These are phyloP conservation scores for Autographa pulchrina DNA, from an alignment of 2,888 invertebrate genomes.

Conservation along the genomic window DNA sequence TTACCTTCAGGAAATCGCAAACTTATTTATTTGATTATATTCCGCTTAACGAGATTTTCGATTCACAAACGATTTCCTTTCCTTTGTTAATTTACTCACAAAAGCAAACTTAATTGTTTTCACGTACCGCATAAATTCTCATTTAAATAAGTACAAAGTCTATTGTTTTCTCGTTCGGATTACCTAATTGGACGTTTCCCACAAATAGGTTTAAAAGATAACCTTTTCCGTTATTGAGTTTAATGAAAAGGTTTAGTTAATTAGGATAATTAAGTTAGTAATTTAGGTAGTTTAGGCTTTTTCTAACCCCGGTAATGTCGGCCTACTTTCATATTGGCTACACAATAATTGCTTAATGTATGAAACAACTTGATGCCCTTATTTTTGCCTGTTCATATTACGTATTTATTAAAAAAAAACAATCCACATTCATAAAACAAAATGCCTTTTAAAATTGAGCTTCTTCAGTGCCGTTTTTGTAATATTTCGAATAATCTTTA, in stretches of 20 bases:
- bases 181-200: conserved; percentile 44
- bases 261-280: conserved; percentile 50
- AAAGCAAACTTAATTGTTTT: conserved; percentile 1
- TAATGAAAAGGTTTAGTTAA: conserved; percentile 54
- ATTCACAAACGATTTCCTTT: neutral
- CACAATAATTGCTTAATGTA: conserved; percentile 15
- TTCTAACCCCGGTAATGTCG: conserved; percentile 53
- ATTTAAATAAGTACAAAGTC: conserved; percentile 20
- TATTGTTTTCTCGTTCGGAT: conserved; percentile 30
- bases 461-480: no score
- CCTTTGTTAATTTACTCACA: neutral
- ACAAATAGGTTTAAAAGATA: conserved; percentile 32
- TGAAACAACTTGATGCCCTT: neutral
- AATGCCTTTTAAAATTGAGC: no score
- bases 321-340: conserved; percentile 40
- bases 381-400: neutral
- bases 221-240: conserved; percentile 47
- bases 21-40: neutral
- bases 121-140: neutral
- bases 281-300: conserved; percentile 55
- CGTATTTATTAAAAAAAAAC: neutral
- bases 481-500: no score
- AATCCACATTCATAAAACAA: neutral
- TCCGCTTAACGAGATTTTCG: neutral
- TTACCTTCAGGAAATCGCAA: neutral